phyloP scores from a whole-genome alignment of 2,113 vertebrate species.

The Rhadina sibilatrix region DNA sequence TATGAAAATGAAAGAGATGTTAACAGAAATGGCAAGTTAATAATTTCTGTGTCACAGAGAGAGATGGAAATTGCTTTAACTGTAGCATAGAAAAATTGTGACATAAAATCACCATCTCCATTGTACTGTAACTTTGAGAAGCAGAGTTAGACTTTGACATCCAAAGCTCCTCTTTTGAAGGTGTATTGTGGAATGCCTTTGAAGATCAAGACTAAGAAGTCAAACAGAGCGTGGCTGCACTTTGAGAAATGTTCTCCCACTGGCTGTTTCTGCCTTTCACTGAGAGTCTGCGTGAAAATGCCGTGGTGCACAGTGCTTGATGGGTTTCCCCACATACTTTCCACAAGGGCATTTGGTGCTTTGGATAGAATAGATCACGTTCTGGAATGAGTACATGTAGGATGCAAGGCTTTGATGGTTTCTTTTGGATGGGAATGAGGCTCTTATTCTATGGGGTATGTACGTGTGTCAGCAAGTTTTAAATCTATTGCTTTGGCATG shows the following conservation, averaged over 20 bases:
- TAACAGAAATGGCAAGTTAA: neutral
- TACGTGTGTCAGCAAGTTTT: slow-evolving; percentile 42
- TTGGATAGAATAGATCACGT: slow-evolving; percentile 38
- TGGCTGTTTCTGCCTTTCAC: neutral
- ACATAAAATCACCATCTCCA: neutral
- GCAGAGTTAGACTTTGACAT: neutral
- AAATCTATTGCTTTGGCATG: slow-evolving; percentile 18
- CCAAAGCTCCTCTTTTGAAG: slow-evolving; percentile 49
- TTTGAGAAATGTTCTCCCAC: slow-evolving; percentile 24
- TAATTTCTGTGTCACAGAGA: neutral
- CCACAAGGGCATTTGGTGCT: slow-evolving; percentile 20
- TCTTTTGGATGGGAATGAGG: slow-evolving; percentile 18
- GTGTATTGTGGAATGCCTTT: slow-evolving; percentile 55
- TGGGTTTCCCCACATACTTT: slow-evolving; percentile 51
- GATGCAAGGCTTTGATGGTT: slow-evolving; percentile 43
- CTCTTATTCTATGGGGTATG: neutral
- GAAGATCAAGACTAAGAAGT: slow-evolving; percentile 56
- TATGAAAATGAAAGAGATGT: neutral
- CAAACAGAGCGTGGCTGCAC: neutral
- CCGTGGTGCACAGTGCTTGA: neutral
- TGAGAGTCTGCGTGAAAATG: neutral
- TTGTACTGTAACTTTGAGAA: neutral
- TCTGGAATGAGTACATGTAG: slow-evolving; percentile 31
- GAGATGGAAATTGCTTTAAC: neutral
- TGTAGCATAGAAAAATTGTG: neutral